Base-by-base conservation (phyloP, 30 jellyfish, hydroid and myxozoan genomes). In the Aurelia sp. region DNA sequence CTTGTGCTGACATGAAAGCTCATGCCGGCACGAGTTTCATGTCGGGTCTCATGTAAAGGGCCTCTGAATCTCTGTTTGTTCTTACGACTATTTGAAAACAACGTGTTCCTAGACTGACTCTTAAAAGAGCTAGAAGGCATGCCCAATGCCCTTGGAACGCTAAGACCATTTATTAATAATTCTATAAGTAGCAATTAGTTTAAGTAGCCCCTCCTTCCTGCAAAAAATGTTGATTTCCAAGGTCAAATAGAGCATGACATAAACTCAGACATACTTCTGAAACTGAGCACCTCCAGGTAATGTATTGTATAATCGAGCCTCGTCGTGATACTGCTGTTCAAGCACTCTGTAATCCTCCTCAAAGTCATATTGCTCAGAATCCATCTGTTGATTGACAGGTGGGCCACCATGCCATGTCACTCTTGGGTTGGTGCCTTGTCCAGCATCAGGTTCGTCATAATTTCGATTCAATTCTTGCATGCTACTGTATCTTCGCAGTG, bases 401-500 rank as follows among this genome's bases (percentile, higher is more conserved):
- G 52, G 53, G 21, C 64, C 86, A 27, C 89, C 90, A 67, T 83
- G 83, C 98, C 98, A 91, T 11, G 98, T 85, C 69, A 63, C 67
- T 60, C 97, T 70, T n/a, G 85, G 19, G 22, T 69, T 11, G 33
- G 31, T 51, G 4, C 63, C 68, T 6, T 33, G 92, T 10, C 55
- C 68, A 4, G 67, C 78, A 55, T 93, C 97, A 19, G 88, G 24
- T 30, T 84, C 90, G 48, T 94, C 97, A 18, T 50, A 74, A 72
- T 78, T 66, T 53, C 64, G 27, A 53, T 86, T 74, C 64, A 94
- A 74, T 3, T 94, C 99, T 67, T 89, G 97, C 97, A 94, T 84
- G 48, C 99, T 94, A 82, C 91, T 94, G 87, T 94, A 94, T 60
- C 82, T 80, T 40, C 95, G 85, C 40, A 94, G 8, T 5, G 97